These are phyloP conservation scores for Alethe castanea DNA, from an alignment of 2,113 vertebrate species.

Conservation along the genomic window DNA sequence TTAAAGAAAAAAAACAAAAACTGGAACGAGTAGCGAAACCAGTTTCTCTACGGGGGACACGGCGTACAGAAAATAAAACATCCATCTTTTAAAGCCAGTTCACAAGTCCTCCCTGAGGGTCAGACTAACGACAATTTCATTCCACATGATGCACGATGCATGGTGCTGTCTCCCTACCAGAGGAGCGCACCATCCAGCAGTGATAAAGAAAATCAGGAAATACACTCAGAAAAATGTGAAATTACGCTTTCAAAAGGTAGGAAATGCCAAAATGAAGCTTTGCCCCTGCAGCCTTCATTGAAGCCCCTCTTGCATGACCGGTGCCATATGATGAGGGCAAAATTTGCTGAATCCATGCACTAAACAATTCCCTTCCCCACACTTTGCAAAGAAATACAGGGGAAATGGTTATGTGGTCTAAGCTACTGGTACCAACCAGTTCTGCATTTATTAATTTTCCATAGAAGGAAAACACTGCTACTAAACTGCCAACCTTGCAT, in stretches of 20 bases:
- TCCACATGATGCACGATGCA: background rate
- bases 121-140: background rate
- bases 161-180: background rate
- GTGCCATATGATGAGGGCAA: background rate
- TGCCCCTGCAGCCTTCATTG: background rate
- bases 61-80: background rate
- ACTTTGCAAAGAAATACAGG: background rate
- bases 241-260: fast-evolving
- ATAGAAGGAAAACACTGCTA: background rate
- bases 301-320: background rate
- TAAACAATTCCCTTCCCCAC: background rate
- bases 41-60: background rate
- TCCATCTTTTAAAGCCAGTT: background rate
- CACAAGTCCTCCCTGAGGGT: background rate
- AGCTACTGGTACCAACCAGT: background rate
- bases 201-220: background rate
- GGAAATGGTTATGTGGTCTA: background rate
- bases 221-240: background rate
- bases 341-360: background rate
- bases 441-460: background rate
- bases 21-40: fast-evolving
- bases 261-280: background rate
- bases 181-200: background rate
- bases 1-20: background rate
- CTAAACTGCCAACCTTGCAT: background rate